Conservation (phyloP, 2,888 invertebrate genomes). For the Tetragonula carbonaria region DNA sequence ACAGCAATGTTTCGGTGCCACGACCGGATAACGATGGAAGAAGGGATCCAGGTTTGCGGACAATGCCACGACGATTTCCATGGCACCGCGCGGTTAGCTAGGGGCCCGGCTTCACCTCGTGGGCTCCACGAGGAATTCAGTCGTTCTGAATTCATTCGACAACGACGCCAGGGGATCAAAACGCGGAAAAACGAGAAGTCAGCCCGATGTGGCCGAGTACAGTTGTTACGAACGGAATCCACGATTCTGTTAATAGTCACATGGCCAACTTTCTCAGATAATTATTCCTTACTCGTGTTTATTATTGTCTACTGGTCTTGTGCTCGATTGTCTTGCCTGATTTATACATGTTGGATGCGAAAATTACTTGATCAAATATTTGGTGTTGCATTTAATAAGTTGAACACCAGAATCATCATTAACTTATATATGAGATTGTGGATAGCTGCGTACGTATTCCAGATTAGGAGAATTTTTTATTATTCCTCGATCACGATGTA, state of each 20-base stretch:
- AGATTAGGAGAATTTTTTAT: too few relatives aligned
- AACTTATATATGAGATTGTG: too few relatives aligned
- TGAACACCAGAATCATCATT: too few relatives aligned
- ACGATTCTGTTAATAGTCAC: not conserved
- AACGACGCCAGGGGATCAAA: conserved; percentile 25
- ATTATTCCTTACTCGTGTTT: not conserved
- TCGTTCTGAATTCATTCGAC: conserved; percentile 56
- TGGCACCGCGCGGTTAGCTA: conserved; percentile 19
- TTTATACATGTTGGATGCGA: too few relatives aligned
- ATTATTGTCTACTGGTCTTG: too few relatives aligned
- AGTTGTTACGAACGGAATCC: not conserved
- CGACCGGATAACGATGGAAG: conserved; percentile 64
- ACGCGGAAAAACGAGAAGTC: conserved; percentile 7
- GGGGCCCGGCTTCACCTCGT: conserved; percentile 32
- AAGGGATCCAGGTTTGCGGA: conserved; percentile 60
- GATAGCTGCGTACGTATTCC: too few relatives aligned
- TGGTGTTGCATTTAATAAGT: too few relatives aligned
- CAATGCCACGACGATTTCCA: conserved; percentile 73
- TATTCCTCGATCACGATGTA: too few relatives aligned
- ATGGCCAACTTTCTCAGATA: not conserved
- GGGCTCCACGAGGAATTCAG: conserved; percentile 54
- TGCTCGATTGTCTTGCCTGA: too few relatives aligned
- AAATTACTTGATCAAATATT: too few relatives aligned
- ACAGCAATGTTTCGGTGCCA: conserved; percentile 55
- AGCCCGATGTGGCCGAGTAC: conserved; percentile 10